Percentiles rank a stretch among this genome's conserved stretches.
Evolutionary conservation across 2,113 vertebrate species (phyloP).

Genomic region (Colistium nudipinnis): DNA sequence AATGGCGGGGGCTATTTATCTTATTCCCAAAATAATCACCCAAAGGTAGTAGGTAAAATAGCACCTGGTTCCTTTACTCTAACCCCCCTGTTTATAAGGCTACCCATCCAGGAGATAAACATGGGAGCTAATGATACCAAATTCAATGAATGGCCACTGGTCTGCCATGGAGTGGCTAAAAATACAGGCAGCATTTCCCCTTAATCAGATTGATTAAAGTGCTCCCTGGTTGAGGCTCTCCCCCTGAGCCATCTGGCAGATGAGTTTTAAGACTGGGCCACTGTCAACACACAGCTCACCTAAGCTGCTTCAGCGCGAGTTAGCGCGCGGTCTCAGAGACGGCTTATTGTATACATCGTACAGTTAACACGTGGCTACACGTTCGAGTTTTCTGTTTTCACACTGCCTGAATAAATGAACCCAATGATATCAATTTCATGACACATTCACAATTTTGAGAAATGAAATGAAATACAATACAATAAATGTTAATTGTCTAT

Average conservation of each 20-base stretch:
- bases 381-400: not conserved
- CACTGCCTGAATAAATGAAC: not conserved
- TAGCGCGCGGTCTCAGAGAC: slow-evolving; percentile 49
- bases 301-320: slow-evolving; percentile 46
- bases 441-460: too few relatives aligned
- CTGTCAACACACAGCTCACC: slow-evolving; percentile 71
- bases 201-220: slow-evolving; percentile 82
- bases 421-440: not conserved
- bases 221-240: slow-evolving; percentile 70
- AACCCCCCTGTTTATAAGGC: slow-evolving; percentile 45
- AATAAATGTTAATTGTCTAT: too few relatives aligned
- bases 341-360: slow-evolving; percentile 7
- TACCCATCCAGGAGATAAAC: slow-evolving; percentile 55
- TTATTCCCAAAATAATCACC: slow-evolving; percentile 24
- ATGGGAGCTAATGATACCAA: slow-evolving; percentile 71
- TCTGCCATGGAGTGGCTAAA: slow-evolving; percentile 75
- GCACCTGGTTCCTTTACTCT: not conserved
- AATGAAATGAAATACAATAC: too few relatives aligned
- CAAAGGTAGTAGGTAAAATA: slow-evolving; percentile 24
- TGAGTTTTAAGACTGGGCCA: slow-evolving; percentile 57
- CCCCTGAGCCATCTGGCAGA: slow-evolving; percentile 77
- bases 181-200: slow-evolving; percentile 80
- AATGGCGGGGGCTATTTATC: slow-evolving; percentile 10
- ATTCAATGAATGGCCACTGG: slow-evolving; percentile 76
- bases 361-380: not conserved